Base-by-base conservation (phyloP, 2,888 invertebrate genomes). In the Seira musarum region DNA sequence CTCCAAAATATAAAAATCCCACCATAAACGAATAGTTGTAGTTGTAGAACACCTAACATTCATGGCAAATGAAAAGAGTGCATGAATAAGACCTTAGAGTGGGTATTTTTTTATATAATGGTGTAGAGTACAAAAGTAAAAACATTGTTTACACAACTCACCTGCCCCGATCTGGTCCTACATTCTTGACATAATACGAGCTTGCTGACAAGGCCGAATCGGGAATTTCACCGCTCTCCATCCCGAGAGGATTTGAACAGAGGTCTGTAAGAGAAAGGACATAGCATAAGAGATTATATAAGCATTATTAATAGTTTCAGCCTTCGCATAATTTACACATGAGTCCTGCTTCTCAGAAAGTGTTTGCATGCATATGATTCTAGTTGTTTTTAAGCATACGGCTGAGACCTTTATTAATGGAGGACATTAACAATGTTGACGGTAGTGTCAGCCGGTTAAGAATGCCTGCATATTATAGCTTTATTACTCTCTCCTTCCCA, bases 91-190 rank as follows among this genome's bases (percentile, higher is more conserved):
- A n/a, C n/a, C n/a, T n/a, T n/a, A n/a, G n/a, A 30, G 30, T 8
- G 30, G 8, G 30, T 30, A 30, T 30, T 2, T 30, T 5, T 2
- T 30, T 2, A 30, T 8, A 30, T 25, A 30, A 65, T 13, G 46
- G 35, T 10, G 19, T 17, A 46, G 35, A n/a, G n/a, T 15, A 24
- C 2, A 57, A 46, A 46, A 46, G 30, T 30, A 30, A 30, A 30
- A 77, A 68, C 53, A 53, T 46, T 63, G 64, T 22, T 17, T n/a
- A 17, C 13, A 63, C 19, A 21, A 70, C 53, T 89, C 90, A 95
- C 96, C 96, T 93, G 89, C 93, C 95, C 88, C 94, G 93, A 87
- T 94, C 93, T 66, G 96, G 95, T 85, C 95, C 96, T 82, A 96
- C 95, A 89, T 94, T 94, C 88, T 93, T 92, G 90, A 96, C 94